Conservation (phyloP, 2,888 invertebrate species). For the Platerodrilus igneus region DNA sequence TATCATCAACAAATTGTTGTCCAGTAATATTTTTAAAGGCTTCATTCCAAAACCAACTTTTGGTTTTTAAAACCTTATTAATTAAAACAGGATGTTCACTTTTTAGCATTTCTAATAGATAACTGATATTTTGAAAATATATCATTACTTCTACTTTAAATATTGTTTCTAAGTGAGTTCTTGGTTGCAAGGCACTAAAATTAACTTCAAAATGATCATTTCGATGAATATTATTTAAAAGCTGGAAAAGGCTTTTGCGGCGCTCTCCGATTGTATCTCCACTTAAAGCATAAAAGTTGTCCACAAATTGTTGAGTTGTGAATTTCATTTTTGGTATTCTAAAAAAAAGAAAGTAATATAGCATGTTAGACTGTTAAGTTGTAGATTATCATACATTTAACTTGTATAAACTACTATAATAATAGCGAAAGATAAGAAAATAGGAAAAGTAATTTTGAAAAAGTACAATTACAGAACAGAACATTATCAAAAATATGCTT, state of each 20-base stretch:
- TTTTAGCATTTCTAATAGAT: slow-evolving; percentile 21
- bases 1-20: slow-evolving; percentile 7
- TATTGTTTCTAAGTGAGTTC: slow-evolving; percentile 10
- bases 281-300: background rate
- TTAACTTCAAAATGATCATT: slow-evolving; percentile 1
- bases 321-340: no score
- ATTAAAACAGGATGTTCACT: slow-evolving; percentile 17
- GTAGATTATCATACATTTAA: no score
- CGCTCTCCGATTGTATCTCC: background rate
- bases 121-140: slow-evolving; percentile 13
- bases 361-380: no score
- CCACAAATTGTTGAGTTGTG: no score
- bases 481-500: no score
- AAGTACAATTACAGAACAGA: no score
- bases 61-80: slow-evolving; percentile 16
- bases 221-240: no score
- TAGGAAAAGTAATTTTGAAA: no score
- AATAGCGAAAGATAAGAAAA: no score
- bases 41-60: slow-evolving; percentile 9
- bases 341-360: no score
- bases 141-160: slow-evolving; percentile 17
- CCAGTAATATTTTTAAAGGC: slow-evolving; percentile 6
- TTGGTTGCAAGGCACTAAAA: slow-evolving; percentile 9
- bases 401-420: no score
- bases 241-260: slow-evolving; percentile 1